Evolutionary conservation across 2,797 vertebrate genomes (phyloP).

Genomic region (Jordanella pulchra): DNA sequence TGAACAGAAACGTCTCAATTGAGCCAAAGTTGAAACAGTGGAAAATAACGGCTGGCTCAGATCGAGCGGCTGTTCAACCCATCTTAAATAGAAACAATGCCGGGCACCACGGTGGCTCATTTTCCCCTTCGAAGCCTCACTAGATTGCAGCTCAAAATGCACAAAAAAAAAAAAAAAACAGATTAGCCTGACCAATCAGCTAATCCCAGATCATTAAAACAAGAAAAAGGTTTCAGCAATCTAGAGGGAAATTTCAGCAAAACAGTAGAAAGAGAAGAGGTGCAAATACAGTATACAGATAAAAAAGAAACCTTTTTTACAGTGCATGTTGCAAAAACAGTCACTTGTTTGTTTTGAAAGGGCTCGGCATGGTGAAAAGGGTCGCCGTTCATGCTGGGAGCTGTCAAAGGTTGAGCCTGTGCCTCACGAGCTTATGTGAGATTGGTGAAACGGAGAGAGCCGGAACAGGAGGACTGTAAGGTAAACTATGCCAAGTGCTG

Average conservation of each 20-base stretch:
- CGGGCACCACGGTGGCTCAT: constrained; percentile 72
- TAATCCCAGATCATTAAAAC: constrained; percentile 56
- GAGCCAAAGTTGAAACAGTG: constrained; percentile 49
- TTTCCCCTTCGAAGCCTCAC: constrained; percentile 66
- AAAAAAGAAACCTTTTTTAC: constrained; percentile 57
- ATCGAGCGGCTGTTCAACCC: constrained; percentile 49
- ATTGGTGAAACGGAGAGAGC: constrained; percentile 43
- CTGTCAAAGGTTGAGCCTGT: constrained; percentile 72
- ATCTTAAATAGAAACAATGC: constrained; percentile 59
- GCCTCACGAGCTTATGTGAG: constrained; percentile 65
- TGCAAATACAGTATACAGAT: constrained; percentile 68
- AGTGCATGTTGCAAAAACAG: constrained; percentile 76
- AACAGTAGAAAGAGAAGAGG: constrained; percentile 69
- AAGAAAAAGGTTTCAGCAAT: constrained; percentile 52
- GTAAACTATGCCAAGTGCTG: constrained; percentile 49
- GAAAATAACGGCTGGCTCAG: constrained; percentile 51
- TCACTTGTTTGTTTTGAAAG: constrained; percentile 62
- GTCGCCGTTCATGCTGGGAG: constrained; percentile 58
- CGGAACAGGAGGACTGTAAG: constrained; percentile 49
- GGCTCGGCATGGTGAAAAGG: constrained; percentile 48
- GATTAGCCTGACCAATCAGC: constrained; percentile 59
- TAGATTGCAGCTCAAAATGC: constrained; percentile 65
- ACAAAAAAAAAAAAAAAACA: constrained; percentile 50
- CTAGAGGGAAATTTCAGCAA: constrained; percentile 63
- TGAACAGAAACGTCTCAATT: constrained; percentile 58